Evolutionary conservation across 92 coral and sea anemone genomes (phyloP), one percentile per base, ranked within the genome.

Genomic region (Porites lobata): DNA sequence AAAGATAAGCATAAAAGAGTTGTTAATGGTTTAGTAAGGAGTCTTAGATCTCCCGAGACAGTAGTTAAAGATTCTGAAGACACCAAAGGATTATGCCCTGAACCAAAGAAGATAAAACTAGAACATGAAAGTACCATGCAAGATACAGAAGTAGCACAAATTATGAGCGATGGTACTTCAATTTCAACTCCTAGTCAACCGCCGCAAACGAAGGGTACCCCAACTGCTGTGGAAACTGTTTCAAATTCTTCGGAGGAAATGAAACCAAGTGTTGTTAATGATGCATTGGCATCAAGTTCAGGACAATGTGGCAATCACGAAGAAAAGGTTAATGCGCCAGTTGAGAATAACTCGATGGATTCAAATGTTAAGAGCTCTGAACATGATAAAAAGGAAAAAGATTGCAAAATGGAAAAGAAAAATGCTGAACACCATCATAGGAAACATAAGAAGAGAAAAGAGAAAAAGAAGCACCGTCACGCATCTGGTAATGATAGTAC

Each of bases 401-500:
- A 91, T 20, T 65, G 47, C 29, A 91, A 90, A 82, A 64, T 76
- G 51, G 98, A 95, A 69, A 89, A 93, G 92, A 95, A 93, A 88
- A 90, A 89, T 57, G 56, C 83, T 81, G 98, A 95, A 7, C 90
- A 83, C n/a, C 94, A 87, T 75, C 93, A 89, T 76, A 91, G 87
- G 77, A 88, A 90, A 67, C 93, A 89, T n/a, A 91, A 91, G 75
- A 89, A 90, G 75, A 80, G 90, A 53, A 91, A 91, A 80, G 98
- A 95, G 57, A 93, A 85, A 75, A 93, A 90, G 80, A 91, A 93
- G 79, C 94, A 93, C n/a, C 90, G 96, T 13, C 96, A 86, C 58
- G 92, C 92, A 79, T 95, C 98, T 69, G 93, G 95, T 50, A 95
- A 95, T 93, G 98, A 95, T 66, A 95, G 95, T 72, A 90, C 95